Evolutionary conservation across 1,140 invertebrate species (phyloP).

Genomic region (Hesperophylax magnus): DNA sequence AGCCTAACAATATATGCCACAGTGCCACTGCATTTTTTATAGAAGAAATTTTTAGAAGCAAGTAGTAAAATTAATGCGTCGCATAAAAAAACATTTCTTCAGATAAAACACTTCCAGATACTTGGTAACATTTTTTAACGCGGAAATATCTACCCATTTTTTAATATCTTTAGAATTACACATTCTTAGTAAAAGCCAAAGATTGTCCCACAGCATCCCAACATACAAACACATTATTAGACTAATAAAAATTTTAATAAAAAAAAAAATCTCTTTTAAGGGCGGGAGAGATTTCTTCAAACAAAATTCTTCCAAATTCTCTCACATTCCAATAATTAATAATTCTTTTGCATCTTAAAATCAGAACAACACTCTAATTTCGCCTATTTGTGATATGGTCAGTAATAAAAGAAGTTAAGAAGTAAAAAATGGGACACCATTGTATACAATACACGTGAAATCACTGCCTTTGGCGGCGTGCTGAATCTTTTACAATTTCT

Average conservation of each 20-base stretch:
- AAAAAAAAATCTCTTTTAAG: too few relatives aligned
- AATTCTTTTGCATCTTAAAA: not conserved
- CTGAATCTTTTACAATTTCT: not conserved
- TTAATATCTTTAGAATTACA: not conserved
- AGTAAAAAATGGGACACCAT: not conserved
- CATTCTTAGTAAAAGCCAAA: not conserved
- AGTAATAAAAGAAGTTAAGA: not conserved
- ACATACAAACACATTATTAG: too few relatives aligned
- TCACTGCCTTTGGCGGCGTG: not conserved
- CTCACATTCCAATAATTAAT: not conserved
- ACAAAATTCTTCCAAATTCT: not conserved
- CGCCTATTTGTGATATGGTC: not conserved
- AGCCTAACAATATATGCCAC: too few relatives aligned
- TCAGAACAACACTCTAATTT: not conserved
- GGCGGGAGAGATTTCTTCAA: not conserved
- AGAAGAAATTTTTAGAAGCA: too few relatives aligned
- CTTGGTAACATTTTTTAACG: conserved; percentile 2
- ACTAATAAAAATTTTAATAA: too few relatives aligned
- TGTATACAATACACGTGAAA: not conserved
- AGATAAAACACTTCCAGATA: too few relatives aligned
- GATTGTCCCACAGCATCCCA: too few relatives aligned
- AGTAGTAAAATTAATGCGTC: too few relatives aligned
- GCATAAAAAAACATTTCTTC: too few relatives aligned
- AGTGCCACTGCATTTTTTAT: too few relatives aligned
- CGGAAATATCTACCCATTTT: not conserved